A percentile compares a stretch with the other conserved stretches of the same genome.
Conservation (phyloP, 2,888 invertebrate genomes). For the Caenorhabditis sp. region DNA sequence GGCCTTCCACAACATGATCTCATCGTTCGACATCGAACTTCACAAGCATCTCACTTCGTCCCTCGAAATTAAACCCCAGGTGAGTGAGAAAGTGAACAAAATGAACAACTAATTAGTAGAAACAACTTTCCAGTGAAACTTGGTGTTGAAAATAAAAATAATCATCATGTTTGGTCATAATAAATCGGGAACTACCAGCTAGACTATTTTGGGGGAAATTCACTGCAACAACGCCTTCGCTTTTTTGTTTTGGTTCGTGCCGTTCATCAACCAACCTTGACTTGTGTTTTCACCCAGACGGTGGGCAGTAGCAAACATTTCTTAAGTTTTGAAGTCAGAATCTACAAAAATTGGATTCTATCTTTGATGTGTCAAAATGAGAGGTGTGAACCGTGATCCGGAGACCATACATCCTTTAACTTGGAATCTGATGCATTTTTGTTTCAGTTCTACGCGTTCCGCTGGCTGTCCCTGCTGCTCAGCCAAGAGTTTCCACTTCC, state of each 20-base stretch:
- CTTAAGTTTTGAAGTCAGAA: no score
- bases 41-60: conserved; percentile 85
- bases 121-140: neutral
- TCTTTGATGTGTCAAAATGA: no score
- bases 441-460: conserved; percentile 83
- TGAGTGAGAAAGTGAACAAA: conserved; percentile 6
- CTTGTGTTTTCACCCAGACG: no score
- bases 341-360: no score
- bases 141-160: neutral
- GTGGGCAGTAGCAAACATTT: neutral
- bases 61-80: conserved; percentile 91
- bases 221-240: no score
- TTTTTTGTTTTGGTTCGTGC: no score
- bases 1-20: conserved; percentile 86
- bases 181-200: no score
- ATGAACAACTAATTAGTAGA: neutral
- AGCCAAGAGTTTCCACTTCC: conserved; percentile 98
- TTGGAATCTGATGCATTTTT: no score
- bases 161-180: neutral
- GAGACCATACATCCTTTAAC: no score
- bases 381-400: no score
- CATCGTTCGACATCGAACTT: conserved; percentile 86
- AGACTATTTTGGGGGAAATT: no score
- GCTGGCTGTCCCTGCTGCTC: conserved; percentile 94
- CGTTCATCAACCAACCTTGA: no score